phyloP scores from a whole-genome alignment of 2,113 vertebrate genomes.

The Ptilorrhoa leucosticta region DNA sequence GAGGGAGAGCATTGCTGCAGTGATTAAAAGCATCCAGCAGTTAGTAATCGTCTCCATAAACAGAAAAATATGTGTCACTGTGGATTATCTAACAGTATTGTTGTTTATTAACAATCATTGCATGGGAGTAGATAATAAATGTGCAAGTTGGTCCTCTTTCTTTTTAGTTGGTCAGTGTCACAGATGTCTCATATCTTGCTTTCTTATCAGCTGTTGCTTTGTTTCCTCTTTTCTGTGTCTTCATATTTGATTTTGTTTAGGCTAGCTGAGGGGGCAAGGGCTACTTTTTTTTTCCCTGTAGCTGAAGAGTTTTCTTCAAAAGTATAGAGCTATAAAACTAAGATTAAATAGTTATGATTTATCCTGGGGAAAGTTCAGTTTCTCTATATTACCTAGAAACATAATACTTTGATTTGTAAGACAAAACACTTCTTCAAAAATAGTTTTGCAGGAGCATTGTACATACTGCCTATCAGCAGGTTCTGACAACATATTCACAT shows the following conservation, averaged over 20 bases:
- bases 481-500: background rate
- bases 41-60: background rate
- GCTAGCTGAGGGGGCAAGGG: background rate
- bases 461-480: background rate
- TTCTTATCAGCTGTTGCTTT: background rate
- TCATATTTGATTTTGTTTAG: background rate
- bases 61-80: fast-evolving
- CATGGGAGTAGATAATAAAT: background rate
- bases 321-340: background rate
- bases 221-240: background rate
- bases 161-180: background rate
- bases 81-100: background rate
- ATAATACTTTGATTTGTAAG: background rate
- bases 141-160: background rate
- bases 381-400: background rate
- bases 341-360: background rate
- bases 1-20: background rate
- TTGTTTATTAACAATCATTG: background rate
- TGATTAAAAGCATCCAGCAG: background rate
- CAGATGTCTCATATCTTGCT: background rate
- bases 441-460: background rate
- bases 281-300: background rate
- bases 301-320: background rate
- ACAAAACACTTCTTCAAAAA: background rate
- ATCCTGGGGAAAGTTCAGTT: background rate